Conservation (phyloP, 1,140 invertebrate species). For the Magallana ariakensis region DNA sequence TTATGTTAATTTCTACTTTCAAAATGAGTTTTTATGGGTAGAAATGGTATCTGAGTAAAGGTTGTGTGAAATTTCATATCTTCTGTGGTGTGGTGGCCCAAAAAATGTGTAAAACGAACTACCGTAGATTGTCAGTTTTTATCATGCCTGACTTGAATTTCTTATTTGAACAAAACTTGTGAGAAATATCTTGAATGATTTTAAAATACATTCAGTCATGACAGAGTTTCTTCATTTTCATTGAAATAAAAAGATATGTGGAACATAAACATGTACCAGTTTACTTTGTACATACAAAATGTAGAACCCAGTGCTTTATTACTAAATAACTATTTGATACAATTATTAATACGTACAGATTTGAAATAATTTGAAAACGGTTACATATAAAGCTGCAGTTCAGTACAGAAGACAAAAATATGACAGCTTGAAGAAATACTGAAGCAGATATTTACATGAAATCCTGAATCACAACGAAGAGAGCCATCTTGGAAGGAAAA, state of each 20-base stretch:
- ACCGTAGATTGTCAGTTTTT: background rate
- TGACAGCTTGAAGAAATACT: no score
- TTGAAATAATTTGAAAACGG: background rate
- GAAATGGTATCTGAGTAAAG: background rate
- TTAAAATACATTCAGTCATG: no score
- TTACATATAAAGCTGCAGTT: no score
- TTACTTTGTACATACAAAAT: no score
- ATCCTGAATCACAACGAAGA: background rate
- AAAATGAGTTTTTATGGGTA: background rate
- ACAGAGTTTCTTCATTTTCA: no score
- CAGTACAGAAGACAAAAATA: no score
- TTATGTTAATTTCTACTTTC: background rate
- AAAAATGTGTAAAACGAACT: background rate
- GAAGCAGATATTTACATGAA: background rate
- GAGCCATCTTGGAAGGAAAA: background rate
- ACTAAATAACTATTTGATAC: no score
- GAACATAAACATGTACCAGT: no score
- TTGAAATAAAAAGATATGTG: no score
- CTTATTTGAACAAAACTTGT: background rate
- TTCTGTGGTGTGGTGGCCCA: background rate
- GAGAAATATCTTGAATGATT: background rate
- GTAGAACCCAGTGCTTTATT: no score
- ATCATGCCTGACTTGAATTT: background rate
- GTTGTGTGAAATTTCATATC: background rate
- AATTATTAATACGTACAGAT: no score